Percentiles rank a stretch among this genome's conserved stretches.
These are phyloP conservation scores for Campopleginae sp. DNA, from an alignment of 2,888 invertebrate genomes.

Conservation along the genomic window DNA sequence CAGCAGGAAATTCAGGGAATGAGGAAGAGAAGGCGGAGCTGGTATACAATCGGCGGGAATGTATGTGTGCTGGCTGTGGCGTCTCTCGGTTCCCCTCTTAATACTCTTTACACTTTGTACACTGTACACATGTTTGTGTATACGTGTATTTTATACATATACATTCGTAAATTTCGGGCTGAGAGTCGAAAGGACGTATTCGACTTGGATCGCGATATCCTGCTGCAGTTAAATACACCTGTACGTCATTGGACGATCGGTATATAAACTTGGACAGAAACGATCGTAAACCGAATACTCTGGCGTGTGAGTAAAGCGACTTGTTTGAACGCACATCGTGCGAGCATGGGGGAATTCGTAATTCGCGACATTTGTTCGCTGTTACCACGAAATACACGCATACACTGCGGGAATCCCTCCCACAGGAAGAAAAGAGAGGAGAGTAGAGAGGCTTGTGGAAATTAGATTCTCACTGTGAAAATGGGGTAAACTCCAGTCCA, in stretches of 20 bases:
- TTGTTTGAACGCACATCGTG: slow-evolving; percentile 62
- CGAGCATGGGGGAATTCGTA: slow-evolving; percentile 75
- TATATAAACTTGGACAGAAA: slow-evolving; percentile 27
- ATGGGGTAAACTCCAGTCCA: slow-evolving; percentile 74
- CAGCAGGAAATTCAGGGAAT: slow-evolving; percentile 61
- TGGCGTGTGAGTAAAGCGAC: slow-evolving; percentile 35
- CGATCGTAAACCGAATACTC: slow-evolving; percentile 29
- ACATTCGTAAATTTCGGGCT: slow-evolving; percentile 25
- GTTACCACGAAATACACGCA: slow-evolving; percentile 72
- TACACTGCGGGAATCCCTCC: neutral
- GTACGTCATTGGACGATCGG: neutral
- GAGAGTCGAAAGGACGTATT: slow-evolving; percentile 10
- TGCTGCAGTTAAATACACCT: neutral
- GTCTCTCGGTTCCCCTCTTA: slow-evolving; percentile 34
- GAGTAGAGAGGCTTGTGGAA: slow-evolving; percentile 68
- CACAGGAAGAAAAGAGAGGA: slow-evolving; percentile 23
- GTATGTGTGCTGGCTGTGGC: slow-evolving; percentile 20
- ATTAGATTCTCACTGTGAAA: slow-evolving; percentile 76
- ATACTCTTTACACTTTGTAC: slow-evolving; percentile 28
- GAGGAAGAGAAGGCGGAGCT: slow-evolving; percentile 61
- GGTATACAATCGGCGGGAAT: slow-evolving; percentile 29
- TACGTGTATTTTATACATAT: slow-evolving; percentile 22
- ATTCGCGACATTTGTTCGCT: slow-evolving; percentile 79
- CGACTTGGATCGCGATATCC: neutral
- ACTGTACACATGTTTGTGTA: slow-evolving; percentile 23